Base-by-base conservation (phyloP, 2,888 invertebrate genomes). In the Galerucella nymphaeae region DNA sequence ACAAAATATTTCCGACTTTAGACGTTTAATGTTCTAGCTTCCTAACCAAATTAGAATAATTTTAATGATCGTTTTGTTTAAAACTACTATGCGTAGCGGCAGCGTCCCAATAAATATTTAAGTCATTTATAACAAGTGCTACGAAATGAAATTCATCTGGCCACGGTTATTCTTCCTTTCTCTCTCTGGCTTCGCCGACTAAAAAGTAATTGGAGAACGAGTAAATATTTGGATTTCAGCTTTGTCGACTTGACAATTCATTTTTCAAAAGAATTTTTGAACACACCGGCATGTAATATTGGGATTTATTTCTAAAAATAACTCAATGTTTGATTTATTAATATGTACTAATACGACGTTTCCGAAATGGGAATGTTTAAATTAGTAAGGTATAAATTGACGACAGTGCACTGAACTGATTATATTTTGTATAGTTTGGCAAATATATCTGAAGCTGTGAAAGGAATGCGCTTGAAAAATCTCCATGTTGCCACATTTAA, bases 61-160 rank as follows among this genome's bases (percentile, higher is more conserved):
- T 41, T 66, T 13, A 66, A 66, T 65, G 20, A n/a, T 53, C 50
- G 11, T 53, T 65, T 65, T 65, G 65, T 53, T 50, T 65, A 11
- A 16, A 53, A 65, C 53, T 50, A 65, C 50, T 50, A 23, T 38
- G 20, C 53, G 53, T 53, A 42, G 2, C 53, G 50, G 65, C 65
- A 65, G 10, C 53, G 55, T 57, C 30, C 53, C 69, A 18, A 62
- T 69, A 69, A 69, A 62, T 69, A 69, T 69, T 69, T 62, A 62
- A 69, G 62, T 62, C 62, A 41, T 69, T 23, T 23, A 62, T 62
- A 69, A 55, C 62, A 69, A 69, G 62, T 69, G 62, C 62, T 53
- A 69, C 62, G n/a, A 62, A 67, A 68, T 61, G 68, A 68, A 68
- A 61, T 68, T 61, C 59, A 61, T 68, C 61, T 68, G 68, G 61